A percentile compares a stretch with the other conserved stretches of the same genome.
These are phyloP conservation scores for Ornithoptera priamus DNA, from an alignment of 2,888 invertebrate species.

Conservation along the genomic window DNA sequence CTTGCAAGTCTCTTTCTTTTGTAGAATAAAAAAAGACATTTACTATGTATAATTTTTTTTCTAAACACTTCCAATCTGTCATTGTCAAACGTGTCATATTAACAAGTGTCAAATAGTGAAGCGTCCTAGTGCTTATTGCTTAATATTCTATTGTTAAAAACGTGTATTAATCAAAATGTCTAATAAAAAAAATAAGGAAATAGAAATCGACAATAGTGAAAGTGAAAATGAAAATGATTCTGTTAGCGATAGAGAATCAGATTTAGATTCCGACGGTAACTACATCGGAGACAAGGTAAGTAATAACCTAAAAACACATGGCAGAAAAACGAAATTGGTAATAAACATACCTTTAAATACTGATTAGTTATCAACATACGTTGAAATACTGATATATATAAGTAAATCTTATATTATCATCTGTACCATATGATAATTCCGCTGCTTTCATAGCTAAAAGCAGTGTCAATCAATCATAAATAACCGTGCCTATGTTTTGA, in stretches of 20 bases:
- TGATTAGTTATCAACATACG: background rate
- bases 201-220: conserved; percentile 62
- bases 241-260: conserved; percentile 65
- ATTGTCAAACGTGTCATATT: conserved; percentile 7
- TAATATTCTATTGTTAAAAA: conserved; percentile 7
- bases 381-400: background rate
- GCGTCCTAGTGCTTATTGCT: background rate
- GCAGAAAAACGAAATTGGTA: conserved; percentile 27
- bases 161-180: conserved; percentile 52
- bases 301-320: conserved; percentile 70
- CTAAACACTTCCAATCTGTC: background rate
- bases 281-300: conserved; percentile 79
- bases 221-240: conserved; percentile 71
- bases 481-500: background rate
- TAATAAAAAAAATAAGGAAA: conserved; percentile 69
- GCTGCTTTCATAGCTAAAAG: no score
- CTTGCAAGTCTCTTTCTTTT: no score
- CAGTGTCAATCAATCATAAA: background rate
- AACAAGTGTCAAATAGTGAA: background rate
- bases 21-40: no score
- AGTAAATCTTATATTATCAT: background rate
- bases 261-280: conserved; percentile 74
- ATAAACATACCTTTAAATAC: background rate
- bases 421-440: background rate
- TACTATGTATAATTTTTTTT: no score